phyloP scores from a whole-genome alignment of 2,113 vertebrate species.

The Lipotes vexillifer region DNA sequence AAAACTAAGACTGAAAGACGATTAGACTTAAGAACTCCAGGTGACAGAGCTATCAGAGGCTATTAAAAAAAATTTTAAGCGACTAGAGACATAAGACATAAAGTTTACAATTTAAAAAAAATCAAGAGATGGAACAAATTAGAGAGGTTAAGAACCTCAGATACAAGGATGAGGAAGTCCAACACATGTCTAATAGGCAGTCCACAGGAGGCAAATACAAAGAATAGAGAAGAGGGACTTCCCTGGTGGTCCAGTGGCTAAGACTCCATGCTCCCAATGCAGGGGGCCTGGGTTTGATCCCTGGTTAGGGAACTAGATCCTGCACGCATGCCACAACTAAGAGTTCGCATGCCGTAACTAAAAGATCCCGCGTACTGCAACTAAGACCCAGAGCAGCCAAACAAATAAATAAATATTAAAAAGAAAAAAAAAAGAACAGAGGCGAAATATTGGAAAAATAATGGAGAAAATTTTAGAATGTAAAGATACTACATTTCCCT shows the following conservation, averaged over 20 bases:
- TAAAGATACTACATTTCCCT: neutral
- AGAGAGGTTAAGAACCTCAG: neutral
- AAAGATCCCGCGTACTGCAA: too few relatives aligned
- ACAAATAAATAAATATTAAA: too few relatives aligned
- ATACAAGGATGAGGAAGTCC: neutral
- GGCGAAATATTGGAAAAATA: neutral
- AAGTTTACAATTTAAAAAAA: neutral
- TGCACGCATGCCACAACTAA: too few relatives aligned
- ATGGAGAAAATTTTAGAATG: neutral
- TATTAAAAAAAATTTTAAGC: neutral
- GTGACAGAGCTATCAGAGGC: neutral
- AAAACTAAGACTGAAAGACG: neutral
- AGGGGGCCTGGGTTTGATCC: too few relatives aligned
- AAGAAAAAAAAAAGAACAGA: neutral
- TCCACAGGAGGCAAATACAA: neutral
- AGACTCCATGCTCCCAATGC: too few relatives aligned
- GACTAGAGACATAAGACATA: neutral
- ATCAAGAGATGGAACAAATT: neutral
- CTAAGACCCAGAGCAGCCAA: too few relatives aligned
- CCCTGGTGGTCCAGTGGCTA: too few relatives aligned
- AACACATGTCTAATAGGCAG: neutral
- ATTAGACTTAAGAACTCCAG: neutral
- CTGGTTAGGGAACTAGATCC: too few relatives aligned
- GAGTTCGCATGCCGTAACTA: too few relatives aligned
- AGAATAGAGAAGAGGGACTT: neutral